Evolutionary conservation across 2,888 invertebrate species (phyloP).

Genomic region (Embidobia sp.): DNA sequence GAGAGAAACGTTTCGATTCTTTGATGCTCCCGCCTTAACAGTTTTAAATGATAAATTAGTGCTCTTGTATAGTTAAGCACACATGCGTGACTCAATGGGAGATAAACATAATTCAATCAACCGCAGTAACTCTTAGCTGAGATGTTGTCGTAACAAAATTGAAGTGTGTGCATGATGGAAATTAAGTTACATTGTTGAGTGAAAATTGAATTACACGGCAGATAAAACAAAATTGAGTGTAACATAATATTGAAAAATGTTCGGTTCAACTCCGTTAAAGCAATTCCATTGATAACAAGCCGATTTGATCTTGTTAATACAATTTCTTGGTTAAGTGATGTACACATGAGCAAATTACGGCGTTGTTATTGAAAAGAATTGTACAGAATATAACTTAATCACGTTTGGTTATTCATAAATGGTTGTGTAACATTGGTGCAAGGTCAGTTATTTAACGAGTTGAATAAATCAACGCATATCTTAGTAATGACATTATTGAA

Average conservation of each 20-base stretch:
- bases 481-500: not conserved
- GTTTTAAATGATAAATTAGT: slow-evolving; percentile 32
- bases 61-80: slow-evolving; percentile 10
- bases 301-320: not conserved
- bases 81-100: slow-evolving; percentile 37
- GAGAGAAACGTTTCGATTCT: too few relatives aligned
- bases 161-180: slow-evolving; percentile 38
- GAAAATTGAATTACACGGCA: slow-evolving; percentile 26
- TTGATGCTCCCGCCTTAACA: slow-evolving; percentile 9
- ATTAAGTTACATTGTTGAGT: slow-evolving; percentile 31
- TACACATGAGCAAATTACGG: not conserved
- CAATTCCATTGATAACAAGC: not conserved
- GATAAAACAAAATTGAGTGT: too few relatives aligned
- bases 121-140: slow-evolving; percentile 29
- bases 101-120: slow-evolving; percentile 49
- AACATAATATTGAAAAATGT: not conserved
- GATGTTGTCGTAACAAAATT: slow-evolving; percentile 42
- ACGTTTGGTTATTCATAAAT: slow-evolving; percentile 15
- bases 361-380: slow-evolving; percentile 18
- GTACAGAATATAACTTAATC: slow-evolving; percentile 23
- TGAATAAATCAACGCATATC: slow-evolving; percentile 21
- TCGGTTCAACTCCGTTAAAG: not conserved
- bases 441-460: slow-evolving; percentile 35
- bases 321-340: not conserved
- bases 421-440: slow-evolving; percentile 33